Evolutionary conservation across 2,888 invertebrate genomes (phyloP), one percentile per base, ranked within the genome.

Genomic region (Hirtodrosophila trivittata): DNA sequence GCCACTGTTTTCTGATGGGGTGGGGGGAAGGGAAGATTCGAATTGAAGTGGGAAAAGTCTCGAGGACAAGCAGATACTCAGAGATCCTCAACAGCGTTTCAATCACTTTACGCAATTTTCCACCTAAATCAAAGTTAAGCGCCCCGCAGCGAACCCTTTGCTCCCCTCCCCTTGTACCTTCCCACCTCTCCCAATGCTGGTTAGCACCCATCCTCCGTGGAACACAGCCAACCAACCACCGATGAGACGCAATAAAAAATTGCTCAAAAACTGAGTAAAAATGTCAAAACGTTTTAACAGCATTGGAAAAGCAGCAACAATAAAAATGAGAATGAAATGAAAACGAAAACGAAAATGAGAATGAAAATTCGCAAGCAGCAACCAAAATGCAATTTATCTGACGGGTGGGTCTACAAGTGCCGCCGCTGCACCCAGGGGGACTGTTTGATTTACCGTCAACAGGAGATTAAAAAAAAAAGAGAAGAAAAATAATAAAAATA

Each of bases 391-490:
- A 81, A 81, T 81, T 82, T 81, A 84, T 82, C 46, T 55, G 51
- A 43, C 47, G 73, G 64, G 43, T 64, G 57, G 56, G 58, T 50
- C 50, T 49, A 54, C 85, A 80, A 75, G 75, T 84, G 85, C 47
- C 71, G 77, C 66, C 62, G 68, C 55, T 77, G 83, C 74, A 85
- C 84, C 85, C 84, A 83, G 75, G 83, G 84, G 87, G 80, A 86
- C 77, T 63, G 75, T 86, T 86, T 86, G 87, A 87, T 86, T 86
- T 86, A 86, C 86, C 86, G 84, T 77, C 87, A 84, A 76, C 86
- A 80, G 86, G 86, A 87, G 86, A 86, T 83, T 83, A 83, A 86
- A 86, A 82, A 76, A 65, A 68, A 66, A 56, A 56, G 35, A 41
- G 38, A 47, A 33, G 9, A 14, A 26, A 30, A 28, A 10, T 5